Percentiles rank a stretch among this genome's conserved stretches.
Conservation (phyloP, 1,140 invertebrate species). For the Drosophila repletoides region DNA sequence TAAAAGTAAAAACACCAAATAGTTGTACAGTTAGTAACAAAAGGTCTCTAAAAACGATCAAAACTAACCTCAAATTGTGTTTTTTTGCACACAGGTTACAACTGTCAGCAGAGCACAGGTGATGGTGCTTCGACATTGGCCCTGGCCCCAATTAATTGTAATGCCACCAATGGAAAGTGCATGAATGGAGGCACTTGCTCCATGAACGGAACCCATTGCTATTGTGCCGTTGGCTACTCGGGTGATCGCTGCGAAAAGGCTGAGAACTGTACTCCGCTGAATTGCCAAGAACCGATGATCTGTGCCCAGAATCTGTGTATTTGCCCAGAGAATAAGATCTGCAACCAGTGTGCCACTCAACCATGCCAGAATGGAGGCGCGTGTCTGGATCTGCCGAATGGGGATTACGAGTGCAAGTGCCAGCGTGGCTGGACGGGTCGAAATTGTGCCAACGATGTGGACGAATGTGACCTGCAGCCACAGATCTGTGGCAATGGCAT, state of each 20-base stretch:
- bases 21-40: slow-evolving; percentile 16
- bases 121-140: slow-evolving; percentile 55
- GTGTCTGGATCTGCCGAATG: slow-evolving; percentile 84
- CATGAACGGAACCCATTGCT: slow-evolving; percentile 89
- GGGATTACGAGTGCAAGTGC: slow-evolving; percentile 90
- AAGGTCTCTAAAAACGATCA: background rate
- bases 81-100: slow-evolving; percentile 56
- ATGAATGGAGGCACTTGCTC: slow-evolving; percentile 88
- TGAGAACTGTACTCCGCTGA: slow-evolving; percentile 85
- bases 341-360: slow-evolving; percentile 84
- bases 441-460: slow-evolving; percentile 89
- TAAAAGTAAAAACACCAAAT: too few species aligned
- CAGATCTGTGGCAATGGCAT: slow-evolving; percentile 91
- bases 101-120: slow-evolving; percentile 65
- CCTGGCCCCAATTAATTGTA: slow-evolving; percentile 67
- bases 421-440: slow-evolving; percentile 88
- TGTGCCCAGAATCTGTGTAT: slow-evolving; percentile 87
- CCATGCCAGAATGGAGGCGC: slow-evolving; percentile 88
- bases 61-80: slow-evolving; percentile 22
- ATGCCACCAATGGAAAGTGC: slow-evolving; percentile 85
- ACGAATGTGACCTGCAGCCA: slow-evolving; percentile 88
- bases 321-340: slow-evolving; percentile 78
- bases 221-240: slow-evolving; percentile 88
- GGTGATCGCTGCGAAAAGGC: slow-evolving; percentile 91
- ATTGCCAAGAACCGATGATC: slow-evolving; percentile 84